These are phyloP conservation scores for Chelmon rostratus DNA, from an alignment of 2,797 vertebrate species.

Conservation along the genomic window DNA sequence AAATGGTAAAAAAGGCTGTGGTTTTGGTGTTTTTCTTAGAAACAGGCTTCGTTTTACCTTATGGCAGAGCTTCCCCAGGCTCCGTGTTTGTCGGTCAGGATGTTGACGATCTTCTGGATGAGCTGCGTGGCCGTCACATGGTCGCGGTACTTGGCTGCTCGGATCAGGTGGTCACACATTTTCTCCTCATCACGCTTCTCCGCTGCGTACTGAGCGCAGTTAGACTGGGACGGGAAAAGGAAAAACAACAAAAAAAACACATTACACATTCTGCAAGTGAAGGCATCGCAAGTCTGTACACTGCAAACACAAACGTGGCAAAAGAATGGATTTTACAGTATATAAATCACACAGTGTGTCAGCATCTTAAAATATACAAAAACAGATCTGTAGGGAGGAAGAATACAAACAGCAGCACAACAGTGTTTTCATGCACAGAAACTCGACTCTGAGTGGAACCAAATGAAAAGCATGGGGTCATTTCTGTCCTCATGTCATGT, in stretches of 20 bases:
- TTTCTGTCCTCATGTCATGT: slow-evolving; percentile 82
- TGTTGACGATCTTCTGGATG: slow-evolving; percentile 97
- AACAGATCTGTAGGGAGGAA: slow-evolving; percentile 6
- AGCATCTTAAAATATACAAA: background rate
- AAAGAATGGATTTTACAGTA: slow-evolving; percentile 3
- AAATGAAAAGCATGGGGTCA: slow-evolving; percentile 82
- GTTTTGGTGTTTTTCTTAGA: background rate
- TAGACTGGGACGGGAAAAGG: slow-evolving; percentile 84
- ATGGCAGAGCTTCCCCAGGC: slow-evolving; percentile 93
- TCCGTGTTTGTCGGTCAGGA: slow-evolving; percentile 97
- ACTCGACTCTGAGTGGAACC: slow-evolving; percentile 70
- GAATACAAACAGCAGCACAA: slow-evolving; percentile 12
- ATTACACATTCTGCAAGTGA: slow-evolving; percentile 8
- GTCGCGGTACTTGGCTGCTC: slow-evolving; percentile 96
- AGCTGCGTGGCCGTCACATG: slow-evolving; percentile 96
- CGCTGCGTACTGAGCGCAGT: slow-evolving; percentile 95
- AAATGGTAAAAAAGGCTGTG: no score
- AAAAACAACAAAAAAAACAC: slow-evolving; percentile 7
- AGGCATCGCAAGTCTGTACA: background rate
- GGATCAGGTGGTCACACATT: slow-evolving; percentile 98
- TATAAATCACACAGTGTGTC: background rate
- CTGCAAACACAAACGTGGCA: slow-evolving; percentile 11
- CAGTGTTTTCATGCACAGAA: slow-evolving; percentile 51
- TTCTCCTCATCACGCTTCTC: slow-evolving; percentile 98
- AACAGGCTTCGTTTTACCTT: slow-evolving; percentile 85